Percentiles rank a stretch among this genome's conserved stretches.
These are phyloP conservation scores for Mustela lutreola DNA, from an alignment of 2,113 vertebrate species.

Conservation along the genomic window DNA sequence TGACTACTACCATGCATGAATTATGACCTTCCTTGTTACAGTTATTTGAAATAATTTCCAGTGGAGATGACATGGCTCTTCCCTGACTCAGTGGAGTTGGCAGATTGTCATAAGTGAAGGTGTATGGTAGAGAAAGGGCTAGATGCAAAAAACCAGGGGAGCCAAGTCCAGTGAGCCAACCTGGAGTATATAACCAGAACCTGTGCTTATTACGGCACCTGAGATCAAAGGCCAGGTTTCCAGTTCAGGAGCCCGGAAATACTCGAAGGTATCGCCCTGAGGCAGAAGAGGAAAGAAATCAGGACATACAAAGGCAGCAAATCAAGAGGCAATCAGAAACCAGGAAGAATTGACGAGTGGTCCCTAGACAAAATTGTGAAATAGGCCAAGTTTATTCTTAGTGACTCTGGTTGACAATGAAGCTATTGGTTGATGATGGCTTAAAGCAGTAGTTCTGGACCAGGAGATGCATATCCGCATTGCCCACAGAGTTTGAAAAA, in stretches of 20 bases:
- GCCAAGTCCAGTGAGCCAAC: not conserved
- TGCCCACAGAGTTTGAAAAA: not conserved
- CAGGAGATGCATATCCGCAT: not conserved
- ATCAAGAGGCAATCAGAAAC: slow-evolving; percentile 37
- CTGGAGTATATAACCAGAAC: not conserved
- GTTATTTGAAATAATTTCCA: slow-evolving; percentile 26
- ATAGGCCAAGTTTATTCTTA: slow-evolving; percentile 71
- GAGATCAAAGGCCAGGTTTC: slow-evolving; percentile 42
- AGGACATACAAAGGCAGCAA: slow-evolving; percentile 10
- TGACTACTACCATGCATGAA: not conserved
- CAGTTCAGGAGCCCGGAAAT: not conserved
- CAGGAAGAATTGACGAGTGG: slow-evolving; percentile 22
- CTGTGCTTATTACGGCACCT: not conserved
- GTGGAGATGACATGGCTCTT: not conserved
- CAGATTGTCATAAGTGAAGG: not conserved
- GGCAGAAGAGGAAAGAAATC: slow-evolving; percentile 35
- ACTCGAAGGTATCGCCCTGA: not conserved
- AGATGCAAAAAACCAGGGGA: not conserved
- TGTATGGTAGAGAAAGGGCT: not conserved
- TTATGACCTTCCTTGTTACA: not conserved
- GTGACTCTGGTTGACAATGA: slow-evolving; percentile 49
- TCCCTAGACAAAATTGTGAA: slow-evolving; percentile 67
- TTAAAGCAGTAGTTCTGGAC: slow-evolving; percentile 56
- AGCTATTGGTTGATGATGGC: not conserved
- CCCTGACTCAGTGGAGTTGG: not conserved